These are phyloP conservation scores for Amiota communis DNA, from an alignment of 2,888 invertebrate genomes.

Conservation along the genomic window DNA sequence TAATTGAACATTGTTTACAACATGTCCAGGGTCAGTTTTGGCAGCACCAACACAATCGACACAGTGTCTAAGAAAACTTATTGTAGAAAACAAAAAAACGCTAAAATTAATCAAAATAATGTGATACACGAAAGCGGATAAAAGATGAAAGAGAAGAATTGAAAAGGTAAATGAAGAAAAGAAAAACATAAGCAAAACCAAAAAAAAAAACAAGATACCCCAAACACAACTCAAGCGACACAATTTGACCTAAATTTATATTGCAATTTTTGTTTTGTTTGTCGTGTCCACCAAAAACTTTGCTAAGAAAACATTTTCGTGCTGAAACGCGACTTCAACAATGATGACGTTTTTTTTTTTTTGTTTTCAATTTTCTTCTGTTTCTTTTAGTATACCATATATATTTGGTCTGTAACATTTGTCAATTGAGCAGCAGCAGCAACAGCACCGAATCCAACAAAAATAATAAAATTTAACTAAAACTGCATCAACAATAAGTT, in stretches of 20 bases:
- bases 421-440: constrained; percentile 19
- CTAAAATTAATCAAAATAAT: constrained; percentile 28
- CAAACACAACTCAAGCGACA: constrained; percentile 51
- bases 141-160: neutral
- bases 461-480: neutral
- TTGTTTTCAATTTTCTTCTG: neutral
- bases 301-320: constrained; percentile 14
- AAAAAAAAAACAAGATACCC: neutral
- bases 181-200: constrained; percentile 2
- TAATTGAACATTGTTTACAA: constrained; percentile 42
- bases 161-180: neutral
- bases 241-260: constrained; percentile 57
- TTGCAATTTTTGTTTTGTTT: constrained; percentile 18
- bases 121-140: constrained; percentile 1
- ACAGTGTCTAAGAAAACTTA: neutral
- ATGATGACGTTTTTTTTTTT: constrained; percentile 10
- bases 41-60: neutral
- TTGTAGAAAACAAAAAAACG: neutral
- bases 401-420: constrained; percentile 21
- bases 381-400: neutral
- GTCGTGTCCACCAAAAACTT: neutral
- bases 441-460: neutral
- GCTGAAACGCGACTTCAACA: constrained; percentile 15
- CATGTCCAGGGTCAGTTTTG: constrained; percentile 49
- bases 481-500: neutral